Evolutionary conservation across 1,140 invertebrate species (phyloP).

Genomic region (Panulirus ornatus): DNA sequence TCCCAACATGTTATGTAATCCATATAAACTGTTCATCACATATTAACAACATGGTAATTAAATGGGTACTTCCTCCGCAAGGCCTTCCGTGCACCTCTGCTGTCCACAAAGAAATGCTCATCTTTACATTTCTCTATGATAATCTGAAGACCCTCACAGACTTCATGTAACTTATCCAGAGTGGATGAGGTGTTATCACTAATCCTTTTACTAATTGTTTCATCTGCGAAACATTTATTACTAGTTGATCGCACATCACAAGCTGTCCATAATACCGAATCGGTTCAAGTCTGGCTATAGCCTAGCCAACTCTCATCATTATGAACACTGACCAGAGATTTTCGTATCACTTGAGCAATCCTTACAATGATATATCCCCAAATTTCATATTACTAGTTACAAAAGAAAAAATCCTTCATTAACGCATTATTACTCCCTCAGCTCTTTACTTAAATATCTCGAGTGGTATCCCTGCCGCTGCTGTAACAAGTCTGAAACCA

Average conservation of each 20-base stretch:
- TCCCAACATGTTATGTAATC: no score
- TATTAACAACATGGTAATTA: no score
- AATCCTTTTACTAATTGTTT: no score
- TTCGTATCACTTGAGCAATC: slow-evolving; percentile 1
- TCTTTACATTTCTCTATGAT: no score
- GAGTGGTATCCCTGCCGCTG: not conserved
- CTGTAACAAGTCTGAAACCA: slow-evolving; percentile 4
- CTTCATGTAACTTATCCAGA: no score
- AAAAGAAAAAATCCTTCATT: not conserved
- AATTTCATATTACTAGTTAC: slow-evolving; percentile 3
- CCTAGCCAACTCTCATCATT: slow-evolving; percentile 3
- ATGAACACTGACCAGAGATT: not conserved
- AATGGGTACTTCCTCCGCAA: no score
- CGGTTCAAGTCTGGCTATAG: not conserved
- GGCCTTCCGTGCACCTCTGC: no score
- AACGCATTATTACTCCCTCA: not conserved
- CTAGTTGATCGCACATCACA: slow-evolving; percentile 9
- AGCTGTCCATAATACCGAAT: slow-evolving; percentile 8
- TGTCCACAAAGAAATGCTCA: no score
- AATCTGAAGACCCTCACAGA: no score
- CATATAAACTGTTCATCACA: no score
- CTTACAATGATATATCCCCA: not conserved
- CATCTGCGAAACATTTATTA: no score
- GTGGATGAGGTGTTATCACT: no score
- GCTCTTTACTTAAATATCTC: not conserved